Percentiles rank a stretch among this genome's conserved stretches.
Conservation (phyloP, 2,113 vertebrate species). For the Stegastes partitus region DNA sequence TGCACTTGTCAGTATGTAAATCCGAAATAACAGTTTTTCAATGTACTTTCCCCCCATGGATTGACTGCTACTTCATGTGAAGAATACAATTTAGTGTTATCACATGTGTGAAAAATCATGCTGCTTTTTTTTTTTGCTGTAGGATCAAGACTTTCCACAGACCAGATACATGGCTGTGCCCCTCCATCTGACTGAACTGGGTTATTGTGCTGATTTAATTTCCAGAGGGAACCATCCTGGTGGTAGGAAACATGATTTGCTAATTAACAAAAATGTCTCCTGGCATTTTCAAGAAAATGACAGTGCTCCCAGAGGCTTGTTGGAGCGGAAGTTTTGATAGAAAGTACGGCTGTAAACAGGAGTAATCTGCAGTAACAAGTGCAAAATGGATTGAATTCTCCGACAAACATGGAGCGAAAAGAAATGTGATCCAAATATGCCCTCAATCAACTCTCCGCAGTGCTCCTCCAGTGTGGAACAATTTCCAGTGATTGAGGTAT, state of each 20-base stretch:
- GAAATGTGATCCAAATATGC: background rate
- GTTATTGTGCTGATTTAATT: slow-evolving; percentile 80
- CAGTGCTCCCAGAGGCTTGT: slow-evolving; percentile 50
- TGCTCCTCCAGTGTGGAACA: background rate
- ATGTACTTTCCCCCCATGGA: background rate
- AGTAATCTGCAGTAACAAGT: slow-evolving; percentile 8
- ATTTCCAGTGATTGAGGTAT: background rate
- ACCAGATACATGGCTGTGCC: slow-evolving; percentile 10
- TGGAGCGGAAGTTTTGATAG: slow-evolving; percentile 58
- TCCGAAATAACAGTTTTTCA: background rate
- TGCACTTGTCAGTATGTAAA: background rate
- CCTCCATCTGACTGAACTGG: slow-evolving; percentile 71
- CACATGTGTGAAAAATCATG: slow-evolving; percentile 7
- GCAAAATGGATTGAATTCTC: slow-evolving; percentile 3
- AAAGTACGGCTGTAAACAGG: slow-evolving; percentile 64
- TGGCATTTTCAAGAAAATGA: slow-evolving; percentile 71
- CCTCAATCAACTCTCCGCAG: too few species aligned
- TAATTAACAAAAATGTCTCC: slow-evolving; percentile 80
- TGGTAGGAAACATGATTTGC: slow-evolving; percentile 72
- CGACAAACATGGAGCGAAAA: background rate
- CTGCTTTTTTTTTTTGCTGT: slow-evolving; percentile 4
- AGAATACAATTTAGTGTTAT: background rate
- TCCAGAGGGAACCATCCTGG: slow-evolving; percentile 72
- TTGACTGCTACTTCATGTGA: background rate
- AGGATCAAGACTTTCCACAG: slow-evolving; percentile 32